A percentile compares a stretch with the other conserved stretches of the same genome.
phyloP scores from a whole-genome alignment of 2,797 vertebrate species.

The Erithacus rubecula region DNA sequence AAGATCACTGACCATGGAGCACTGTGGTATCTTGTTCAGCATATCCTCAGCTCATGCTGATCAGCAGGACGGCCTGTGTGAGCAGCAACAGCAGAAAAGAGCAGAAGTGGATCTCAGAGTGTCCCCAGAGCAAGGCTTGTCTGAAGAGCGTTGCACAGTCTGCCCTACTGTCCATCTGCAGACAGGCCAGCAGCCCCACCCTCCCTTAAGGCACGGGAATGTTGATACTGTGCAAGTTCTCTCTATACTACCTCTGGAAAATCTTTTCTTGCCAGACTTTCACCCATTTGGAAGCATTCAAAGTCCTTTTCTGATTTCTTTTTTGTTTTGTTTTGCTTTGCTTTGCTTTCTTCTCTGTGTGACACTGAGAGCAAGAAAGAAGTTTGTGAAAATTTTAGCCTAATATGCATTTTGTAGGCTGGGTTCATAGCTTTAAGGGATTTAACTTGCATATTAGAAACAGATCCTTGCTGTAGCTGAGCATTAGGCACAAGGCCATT shows the following conservation, averaged over 20 bases:
- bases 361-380: neutral
- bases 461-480: neutral
- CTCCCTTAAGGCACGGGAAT: neutral
- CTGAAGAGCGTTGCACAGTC: neutral
- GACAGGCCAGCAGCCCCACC: neutral
- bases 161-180: neutral
- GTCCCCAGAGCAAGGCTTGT: neutral
- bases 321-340: neutral
- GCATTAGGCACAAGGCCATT: neutral
- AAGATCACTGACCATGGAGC: neutral
- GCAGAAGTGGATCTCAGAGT: neutral
- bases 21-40: fast-evolving
- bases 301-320: neutral
- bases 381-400: neutral
- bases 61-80: neutral
- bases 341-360: neutral
- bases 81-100: neutral
- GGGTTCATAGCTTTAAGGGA: neutral
- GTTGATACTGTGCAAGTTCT: neutral
- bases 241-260: neutral
- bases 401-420: neutral
- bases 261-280: neutral
- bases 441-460: neutral
- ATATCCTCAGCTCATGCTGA: neutral
- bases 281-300: neutral